These are phyloP conservation scores for Teleogryllus occipitalis DNA, from an alignment of 1,140 invertebrate genomes.

Conservation along the genomic window DNA sequence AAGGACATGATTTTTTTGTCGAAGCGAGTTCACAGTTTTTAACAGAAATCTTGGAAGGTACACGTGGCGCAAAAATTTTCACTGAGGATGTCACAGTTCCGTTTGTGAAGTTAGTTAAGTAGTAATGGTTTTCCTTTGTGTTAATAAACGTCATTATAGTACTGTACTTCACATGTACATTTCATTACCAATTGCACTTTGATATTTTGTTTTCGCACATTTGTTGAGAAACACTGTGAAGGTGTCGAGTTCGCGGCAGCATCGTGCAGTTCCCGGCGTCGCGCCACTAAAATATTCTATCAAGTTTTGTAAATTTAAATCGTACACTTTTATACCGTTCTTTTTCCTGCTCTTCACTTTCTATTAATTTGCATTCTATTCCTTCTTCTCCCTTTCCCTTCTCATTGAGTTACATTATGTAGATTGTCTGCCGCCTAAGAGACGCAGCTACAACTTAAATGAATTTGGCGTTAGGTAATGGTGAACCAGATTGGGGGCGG, in stretches of 20 bases:
- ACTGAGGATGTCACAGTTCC: no score
- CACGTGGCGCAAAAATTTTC: no score
- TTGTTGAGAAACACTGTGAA: neutral
- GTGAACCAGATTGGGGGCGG: neutral
- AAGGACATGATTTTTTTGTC: neutral
- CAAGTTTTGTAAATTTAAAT: slow-evolving; percentile 6
- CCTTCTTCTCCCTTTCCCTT: neutral
- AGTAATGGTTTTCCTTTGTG: no score
- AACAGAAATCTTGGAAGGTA: no score
- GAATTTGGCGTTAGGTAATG: neutral
- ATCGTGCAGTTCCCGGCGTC: neutral
- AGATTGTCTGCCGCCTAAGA: slow-evolving; percentile 3
- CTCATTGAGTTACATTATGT: slow-evolving; percentile 5
- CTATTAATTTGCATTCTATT: neutral
- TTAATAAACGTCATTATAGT: no score
- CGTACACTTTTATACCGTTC: slow-evolving; percentile 4
- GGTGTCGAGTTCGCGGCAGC: neutral
- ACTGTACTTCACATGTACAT: no score
- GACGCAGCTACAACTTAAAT: slow-evolving; percentile 4
- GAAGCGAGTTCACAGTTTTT: no score
- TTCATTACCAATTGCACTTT: no score
- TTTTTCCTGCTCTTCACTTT: slow-evolving; percentile 4
- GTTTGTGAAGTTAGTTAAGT: no score
- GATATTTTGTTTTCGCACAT: neutral
- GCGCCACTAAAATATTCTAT: neutral